Evolutionary conservation across 2,113 vertebrate genomes (phyloP).

Genomic region (Aplodontia rufa): DNA sequence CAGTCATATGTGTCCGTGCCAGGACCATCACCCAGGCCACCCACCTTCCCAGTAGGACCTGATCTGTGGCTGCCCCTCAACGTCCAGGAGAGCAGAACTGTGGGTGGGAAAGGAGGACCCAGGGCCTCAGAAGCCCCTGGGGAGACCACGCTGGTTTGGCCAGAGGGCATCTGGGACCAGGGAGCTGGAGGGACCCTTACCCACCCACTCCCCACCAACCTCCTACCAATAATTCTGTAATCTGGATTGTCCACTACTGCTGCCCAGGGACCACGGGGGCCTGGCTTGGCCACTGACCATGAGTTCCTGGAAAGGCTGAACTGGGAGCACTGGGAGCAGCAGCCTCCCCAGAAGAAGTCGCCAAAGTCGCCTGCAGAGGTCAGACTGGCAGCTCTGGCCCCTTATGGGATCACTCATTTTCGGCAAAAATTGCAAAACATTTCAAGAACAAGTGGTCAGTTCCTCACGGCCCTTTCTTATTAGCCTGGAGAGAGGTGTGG

Average conservation of each 20-base stretch:
- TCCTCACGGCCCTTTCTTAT: not conserved
- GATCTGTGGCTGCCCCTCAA: not conserved
- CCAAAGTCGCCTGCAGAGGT: not conserved
- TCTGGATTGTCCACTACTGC: not conserved
- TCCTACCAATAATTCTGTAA: not conserved
- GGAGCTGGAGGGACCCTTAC: not conserved
- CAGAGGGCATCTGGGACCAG: not conserved
- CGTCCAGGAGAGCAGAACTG: not conserved
- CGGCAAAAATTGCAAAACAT: constrained; percentile 70
- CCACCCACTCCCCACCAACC: accelerated
- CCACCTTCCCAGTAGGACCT: accelerated
- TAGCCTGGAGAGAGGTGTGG: constrained; percentile 9
- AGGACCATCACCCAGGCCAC: not conserved
- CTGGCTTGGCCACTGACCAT: not conserved
- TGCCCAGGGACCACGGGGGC: not conserved
- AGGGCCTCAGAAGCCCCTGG: not conserved
- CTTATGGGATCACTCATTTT: constrained; percentile 27
- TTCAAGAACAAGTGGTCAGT: constrained; percentile 21
- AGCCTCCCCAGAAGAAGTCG: not conserved
- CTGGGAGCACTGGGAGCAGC: not conserved
- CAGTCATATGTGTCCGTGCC: accelerated
- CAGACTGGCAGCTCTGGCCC: not conserved
- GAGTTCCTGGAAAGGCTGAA: constrained; percentile 60
- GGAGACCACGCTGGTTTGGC: not conserved
- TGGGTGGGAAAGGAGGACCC: not conserved